These are phyloP conservation scores for Mythimna vitellina DNA, from an alignment of 2,888 invertebrate species.

Conservation along the genomic window DNA sequence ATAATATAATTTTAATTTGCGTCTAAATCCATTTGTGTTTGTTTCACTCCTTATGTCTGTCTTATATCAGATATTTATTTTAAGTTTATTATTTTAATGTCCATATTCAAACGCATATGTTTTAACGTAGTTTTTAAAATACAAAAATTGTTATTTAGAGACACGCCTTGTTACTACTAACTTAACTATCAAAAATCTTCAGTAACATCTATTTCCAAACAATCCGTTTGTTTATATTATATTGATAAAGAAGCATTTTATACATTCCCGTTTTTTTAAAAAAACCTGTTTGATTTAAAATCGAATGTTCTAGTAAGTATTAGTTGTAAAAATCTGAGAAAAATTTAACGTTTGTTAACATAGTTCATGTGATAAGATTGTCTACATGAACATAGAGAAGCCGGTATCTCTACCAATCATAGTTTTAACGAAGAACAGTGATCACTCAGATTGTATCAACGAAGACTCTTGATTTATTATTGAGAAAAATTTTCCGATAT, in stretches of 20 bases:
- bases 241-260: not conserved
- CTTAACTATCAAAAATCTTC: not conserved
- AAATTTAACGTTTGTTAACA: not conserved
- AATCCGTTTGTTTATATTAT: not conserved
- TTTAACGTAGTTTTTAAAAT: not conserved
- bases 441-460: not conserved
- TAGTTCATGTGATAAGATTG: slow-evolving; percentile 38
- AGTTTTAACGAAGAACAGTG: not conserved
- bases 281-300: slow-evolving; percentile 19
- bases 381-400: not conserved
- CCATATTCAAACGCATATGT: not conserved
- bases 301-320: not conserved
- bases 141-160: too few relatives aligned
- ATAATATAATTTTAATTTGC: too few relatives aligned
- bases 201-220: not conserved
- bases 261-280: not conserved
- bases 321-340: not conserved
- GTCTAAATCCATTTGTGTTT: too few relatives aligned
- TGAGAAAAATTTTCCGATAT: slow-evolving; percentile 17
- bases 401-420: slow-evolving; percentile 11
- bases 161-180: too few relatives aligned
- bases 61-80: not conserved
- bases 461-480: slow-evolving; percentile 22
- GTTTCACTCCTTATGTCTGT: too few relatives aligned
- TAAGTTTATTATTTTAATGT: not conserved